Conservation (phyloP, 2,797 vertebrate genomes). For the Vultur gryphus region DNA sequence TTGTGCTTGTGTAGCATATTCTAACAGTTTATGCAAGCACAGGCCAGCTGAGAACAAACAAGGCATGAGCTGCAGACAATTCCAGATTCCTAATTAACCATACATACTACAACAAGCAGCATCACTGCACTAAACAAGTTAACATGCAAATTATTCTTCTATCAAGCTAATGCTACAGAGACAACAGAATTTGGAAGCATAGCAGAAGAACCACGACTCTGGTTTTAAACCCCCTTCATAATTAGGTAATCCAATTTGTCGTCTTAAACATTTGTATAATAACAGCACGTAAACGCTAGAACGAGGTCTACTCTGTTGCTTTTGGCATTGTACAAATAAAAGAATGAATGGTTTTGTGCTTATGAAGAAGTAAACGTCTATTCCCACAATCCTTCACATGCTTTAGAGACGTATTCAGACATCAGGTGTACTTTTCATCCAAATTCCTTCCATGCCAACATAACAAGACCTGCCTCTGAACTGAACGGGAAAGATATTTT, state of each 20-base stretch:
- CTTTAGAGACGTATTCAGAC: background rate
- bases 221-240: background rate
- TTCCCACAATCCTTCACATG: background rate
- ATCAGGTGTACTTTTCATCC: background rate
- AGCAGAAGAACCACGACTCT: background rate
- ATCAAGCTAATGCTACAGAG: background rate
- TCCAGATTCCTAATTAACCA: constrained; percentile 17
- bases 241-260: background rate
- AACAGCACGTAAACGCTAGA: background rate
- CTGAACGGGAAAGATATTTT: background rate
- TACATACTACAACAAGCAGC: background rate
- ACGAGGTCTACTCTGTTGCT: background rate
- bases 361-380: background rate
- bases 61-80: background rate
- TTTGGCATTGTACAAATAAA: background rate
- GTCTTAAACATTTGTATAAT: background rate
- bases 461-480: background rate
- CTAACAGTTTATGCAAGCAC: background rate
- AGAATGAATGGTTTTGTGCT: background rate
- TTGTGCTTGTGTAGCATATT: background rate
- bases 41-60: constrained; percentile 35
- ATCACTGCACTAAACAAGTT: background rate
- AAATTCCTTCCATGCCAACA: background rate
- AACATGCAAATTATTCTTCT: constrained; percentile 11
- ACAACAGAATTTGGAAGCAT: background rate